Evolutionary conservation across 1,140 invertebrate species (phyloP).

Genomic region (Goniozus legneri): DNA sequence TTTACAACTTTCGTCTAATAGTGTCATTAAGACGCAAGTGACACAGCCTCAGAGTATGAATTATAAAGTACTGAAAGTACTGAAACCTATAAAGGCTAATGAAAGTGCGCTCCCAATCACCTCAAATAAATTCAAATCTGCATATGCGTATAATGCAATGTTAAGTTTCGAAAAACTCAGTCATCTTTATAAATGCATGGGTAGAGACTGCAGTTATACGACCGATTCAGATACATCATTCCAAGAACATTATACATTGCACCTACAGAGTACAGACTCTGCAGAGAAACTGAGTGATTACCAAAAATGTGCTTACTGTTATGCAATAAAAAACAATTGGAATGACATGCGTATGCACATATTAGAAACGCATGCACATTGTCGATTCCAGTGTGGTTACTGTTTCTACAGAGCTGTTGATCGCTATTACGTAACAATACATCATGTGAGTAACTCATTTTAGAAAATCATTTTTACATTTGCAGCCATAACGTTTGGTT

Average conservation of each 20-base stretch:
- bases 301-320: slow-evolving; percentile 52
- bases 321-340: slow-evolving; percentile 21
- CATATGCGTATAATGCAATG: slow-evolving; percentile 38
- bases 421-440: slow-evolving; percentile 55
- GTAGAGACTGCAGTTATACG: slow-evolving; percentile 52
- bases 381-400: slow-evolving; percentile 57
- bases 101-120: slow-evolving; percentile 7
- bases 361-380: slow-evolving; percentile 51
- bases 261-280: slow-evolving; percentile 23
- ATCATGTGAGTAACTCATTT: slow-evolving; percentile 45
- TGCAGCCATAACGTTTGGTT: not conserved
- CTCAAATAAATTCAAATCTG: slow-evolving; percentile 31
- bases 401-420: slow-evolving; percentile 59
- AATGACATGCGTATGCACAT: slow-evolving; percentile 41
- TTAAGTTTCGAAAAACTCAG: slow-evolving; percentile 34
- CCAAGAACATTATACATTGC: slow-evolving; percentile 46
- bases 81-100: slow-evolving; percentile 16
- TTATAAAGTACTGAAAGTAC: slow-evolving; percentile 21
- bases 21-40: not conserved
- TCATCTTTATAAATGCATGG: slow-evolving; percentile 61
- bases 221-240: slow-evolving; percentile 44
- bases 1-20: not conserved
- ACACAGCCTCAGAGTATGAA: slow-evolving; percentile 16
- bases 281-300: slow-evolving; percentile 23
- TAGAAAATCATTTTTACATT: not conserved